A percentile compares a stretch with the other conserved stretches of the same genome.
These are phyloP conservation scores for Agonum fuliginosum DNA, from an alignment of 2,888 invertebrate genomes.

Conservation along the genomic window DNA sequence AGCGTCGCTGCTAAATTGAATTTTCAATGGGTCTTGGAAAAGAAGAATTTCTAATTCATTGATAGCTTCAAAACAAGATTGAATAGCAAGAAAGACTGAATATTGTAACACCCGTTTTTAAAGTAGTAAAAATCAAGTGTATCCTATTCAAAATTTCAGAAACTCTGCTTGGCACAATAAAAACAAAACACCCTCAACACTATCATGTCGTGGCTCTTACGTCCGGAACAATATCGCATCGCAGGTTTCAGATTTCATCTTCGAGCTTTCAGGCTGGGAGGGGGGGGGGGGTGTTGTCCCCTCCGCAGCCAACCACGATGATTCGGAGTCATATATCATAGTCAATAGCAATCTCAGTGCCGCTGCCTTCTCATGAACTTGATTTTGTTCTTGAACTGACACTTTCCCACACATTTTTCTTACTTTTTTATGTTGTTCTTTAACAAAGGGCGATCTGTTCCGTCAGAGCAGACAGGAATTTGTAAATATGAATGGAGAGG, in stretches of 20 bases:
- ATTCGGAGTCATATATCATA: slow-evolving; percentile 55
- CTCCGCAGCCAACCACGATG: slow-evolving; percentile 3
- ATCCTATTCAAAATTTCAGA: neutral
- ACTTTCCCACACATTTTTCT: slow-evolving; percentile 49
- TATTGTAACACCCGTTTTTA: no score
- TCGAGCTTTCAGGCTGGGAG: slow-evolving; percentile 2
- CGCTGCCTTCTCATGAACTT: slow-evolving; percentile 52
- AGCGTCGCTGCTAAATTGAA: no score
- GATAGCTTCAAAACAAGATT: no score
- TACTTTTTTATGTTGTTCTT: slow-evolving; percentile 34
- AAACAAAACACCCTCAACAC: neutral
- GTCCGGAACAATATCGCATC: neutral
- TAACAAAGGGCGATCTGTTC: slow-evolving; percentile 26
- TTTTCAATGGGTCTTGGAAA: no score
- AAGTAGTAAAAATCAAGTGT: no score
- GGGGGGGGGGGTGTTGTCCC: no score
- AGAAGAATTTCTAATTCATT: no score
- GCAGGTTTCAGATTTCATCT: neutral
- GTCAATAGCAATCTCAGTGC: slow-evolving; percentile 56
- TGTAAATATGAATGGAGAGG: neutral
- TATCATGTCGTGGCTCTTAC: neutral
- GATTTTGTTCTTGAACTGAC: slow-evolving; percentile 57
- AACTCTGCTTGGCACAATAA: neutral
- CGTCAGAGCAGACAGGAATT: neutral
- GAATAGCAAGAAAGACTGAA: no score